Evolutionary conservation across 37 sponge, comb jelly and placozoan genomes (phyloP), one percentile per base, ranked within the genome.

Genomic region (Lycopodina hypogea): DNA sequence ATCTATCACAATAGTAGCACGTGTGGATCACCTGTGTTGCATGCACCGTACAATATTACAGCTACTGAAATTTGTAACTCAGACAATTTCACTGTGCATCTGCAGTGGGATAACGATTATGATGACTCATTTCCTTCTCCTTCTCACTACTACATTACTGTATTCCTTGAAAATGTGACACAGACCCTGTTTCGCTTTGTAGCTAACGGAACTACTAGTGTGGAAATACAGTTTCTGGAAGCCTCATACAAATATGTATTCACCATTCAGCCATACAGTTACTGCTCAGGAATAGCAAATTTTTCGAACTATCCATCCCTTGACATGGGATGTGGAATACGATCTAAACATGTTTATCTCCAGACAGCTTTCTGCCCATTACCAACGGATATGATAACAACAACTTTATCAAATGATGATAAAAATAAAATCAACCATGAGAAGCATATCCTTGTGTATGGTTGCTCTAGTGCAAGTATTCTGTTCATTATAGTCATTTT

Each of bases 201-300:
- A 7, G 35, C 34, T 8, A 65, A 32, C 30, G 30, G 30, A 15
- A 65, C 66, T 32, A 24, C 26, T 4, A 65, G 66, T 65, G 34
- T 65, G 30, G 34, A 32, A 33, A 65, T 65, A 65, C 32, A 17
- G 9, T 34, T 30, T 8, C 35, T 32, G 66, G 30, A 65, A 4
- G 30, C 4, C 66, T 65, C 34, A 12, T 4, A 32, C 32, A 65
- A 32, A 11, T 65, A 65, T 12, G 11, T 3, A 32, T 17, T 65
- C 4, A 32, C 32, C 18, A 65, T 65, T 11, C 66, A 65, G 30
- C 35, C 66, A 7, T 65, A 34, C 12, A 34, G 26, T 32, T 15
- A 65, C 33, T 65, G 66, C 30, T 65, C 61, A 11, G 61, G 61
- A 22, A 26, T 60, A 17, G 61, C 61, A 34, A 65, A 65, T 12